Evolutionary conservation across 2,113 vertebrate species (phyloP).

Genomic region (Sylvilagus bachmani): DNA sequence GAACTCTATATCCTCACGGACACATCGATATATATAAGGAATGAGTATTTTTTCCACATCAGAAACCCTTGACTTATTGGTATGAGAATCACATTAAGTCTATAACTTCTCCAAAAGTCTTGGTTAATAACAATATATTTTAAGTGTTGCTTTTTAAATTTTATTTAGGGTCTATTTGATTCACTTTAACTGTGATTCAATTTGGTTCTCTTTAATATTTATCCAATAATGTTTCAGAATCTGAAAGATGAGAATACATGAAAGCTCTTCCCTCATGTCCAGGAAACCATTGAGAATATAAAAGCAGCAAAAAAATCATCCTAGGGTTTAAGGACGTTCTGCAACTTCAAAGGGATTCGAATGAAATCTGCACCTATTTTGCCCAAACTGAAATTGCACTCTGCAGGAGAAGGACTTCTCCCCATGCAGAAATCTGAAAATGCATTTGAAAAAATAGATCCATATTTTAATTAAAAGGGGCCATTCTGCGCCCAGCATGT

Average conservation of each 20-base stretch:
- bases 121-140: constrained; percentile 70
- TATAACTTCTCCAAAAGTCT: constrained; percentile 42
- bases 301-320: constrained; percentile 72
- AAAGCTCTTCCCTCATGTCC: constrained; percentile 74
- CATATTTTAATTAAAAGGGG: constrained; percentile 80
- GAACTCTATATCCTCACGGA: not conserved
- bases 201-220: constrained; percentile 82
- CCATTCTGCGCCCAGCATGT: constrained; percentile 78
- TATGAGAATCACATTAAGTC: constrained; percentile 43
- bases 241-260: constrained; percentile 64
- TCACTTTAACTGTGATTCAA: constrained; percentile 76
- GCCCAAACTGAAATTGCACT: constrained; percentile 72
- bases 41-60: not conserved
- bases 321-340: constrained; percentile 64
- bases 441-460: constrained; percentile 68
- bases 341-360: constrained; percentile 71
- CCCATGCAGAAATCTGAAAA: constrained; percentile 65
- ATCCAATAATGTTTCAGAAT: constrained; percentile 73
- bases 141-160: constrained; percentile 62
- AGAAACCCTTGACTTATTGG: constrained; percentile 33
- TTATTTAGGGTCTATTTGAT: constrained; percentile 70
- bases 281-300: constrained; percentile 74
- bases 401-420: constrained; percentile 60
- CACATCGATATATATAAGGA: not conserved
- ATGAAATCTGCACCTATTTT: constrained; percentile 66